A percentile compares a stretch with the other conserved stretches of the same genome.
Evolutionary conservation across 2,797 vertebrate genomes (phyloP).

Genomic region (Gymnothorax reevesii): DNA sequence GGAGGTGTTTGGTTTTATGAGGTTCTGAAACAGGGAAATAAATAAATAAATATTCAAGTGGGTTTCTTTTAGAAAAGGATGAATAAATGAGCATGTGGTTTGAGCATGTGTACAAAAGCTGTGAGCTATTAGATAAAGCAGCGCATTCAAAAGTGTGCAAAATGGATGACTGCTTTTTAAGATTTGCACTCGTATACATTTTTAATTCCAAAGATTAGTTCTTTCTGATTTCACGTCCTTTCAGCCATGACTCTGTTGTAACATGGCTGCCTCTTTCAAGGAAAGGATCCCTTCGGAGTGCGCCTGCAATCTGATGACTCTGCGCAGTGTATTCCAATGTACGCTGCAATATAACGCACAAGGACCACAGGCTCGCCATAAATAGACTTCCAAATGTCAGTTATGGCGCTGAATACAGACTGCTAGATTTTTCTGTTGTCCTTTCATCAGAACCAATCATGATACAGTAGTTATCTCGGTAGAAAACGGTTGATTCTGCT

Average conservation of each 20-base stretch:
- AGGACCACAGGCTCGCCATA: not conserved
- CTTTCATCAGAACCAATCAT: not conserved
- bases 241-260: not conserved
- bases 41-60: not conserved
- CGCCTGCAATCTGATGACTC: not conserved
- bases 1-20: not conserved
- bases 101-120: not conserved
- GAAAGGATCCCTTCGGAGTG: not conserved
- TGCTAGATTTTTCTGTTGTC: not conserved
- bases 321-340: not conserved
- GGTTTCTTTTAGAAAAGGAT: not conserved
- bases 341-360: too few species aligned
- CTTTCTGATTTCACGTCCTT: not conserved
- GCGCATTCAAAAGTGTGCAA: not conserved
- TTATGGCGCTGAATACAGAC: not conserved
- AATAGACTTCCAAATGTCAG: not conserved
- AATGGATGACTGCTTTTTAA: not conserved
- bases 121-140: not conserved
- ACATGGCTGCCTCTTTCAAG: not conserved
- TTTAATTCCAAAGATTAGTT: not conserved
- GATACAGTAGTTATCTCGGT: not conserved
- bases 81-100: not conserved
- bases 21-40: not conserved
- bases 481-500: not conserved
- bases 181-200: not conserved